phyloP scores from a whole-genome alignment of 2,888 invertebrate species.

The Luperina testacea region DNA sequence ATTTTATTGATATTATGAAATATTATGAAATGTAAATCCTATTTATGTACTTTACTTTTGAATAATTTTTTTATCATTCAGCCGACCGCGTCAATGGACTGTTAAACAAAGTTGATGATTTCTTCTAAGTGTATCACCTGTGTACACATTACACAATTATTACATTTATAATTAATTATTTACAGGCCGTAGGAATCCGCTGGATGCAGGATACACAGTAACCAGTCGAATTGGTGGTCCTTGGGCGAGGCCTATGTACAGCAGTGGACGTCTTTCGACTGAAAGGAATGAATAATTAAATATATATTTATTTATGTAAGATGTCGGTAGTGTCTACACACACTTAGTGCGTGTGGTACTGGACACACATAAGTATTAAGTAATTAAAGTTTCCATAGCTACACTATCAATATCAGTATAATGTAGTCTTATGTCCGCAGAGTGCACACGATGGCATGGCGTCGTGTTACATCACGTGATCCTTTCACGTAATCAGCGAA shows the following conservation, averaged over 20 bases:
- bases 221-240: too few species aligned
- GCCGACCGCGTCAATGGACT: neutral
- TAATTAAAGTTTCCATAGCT: constrained; percentile 20
- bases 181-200: too few species aligned
- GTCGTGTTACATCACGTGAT: constrained; percentile 36
- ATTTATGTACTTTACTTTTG: too few species aligned
- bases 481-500: constrained; percentile 13
- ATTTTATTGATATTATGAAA: neutral
- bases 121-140: neutral
- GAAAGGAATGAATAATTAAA: too few species aligned
- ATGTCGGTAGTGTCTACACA: neutral
- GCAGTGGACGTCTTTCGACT: too few species aligned
- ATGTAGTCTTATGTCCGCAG: constrained; percentile 5
- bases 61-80: too few species aligned
- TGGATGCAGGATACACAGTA: too few species aligned
- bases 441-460: neutral
- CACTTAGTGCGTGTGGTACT: too few species aligned
- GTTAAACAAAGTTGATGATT: neutral
- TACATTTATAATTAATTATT: too few species aligned
- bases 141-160: neutral
- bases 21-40: neutral
- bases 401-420: constrained; percentile 5
- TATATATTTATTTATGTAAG: too few species aligned
- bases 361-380: neutral
- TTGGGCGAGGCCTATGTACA: too few species aligned